These are phyloP conservation scores for Dasysyrphus tricinctus DNA, from an alignment of 2,888 invertebrate species.

Conservation along the genomic window DNA sequence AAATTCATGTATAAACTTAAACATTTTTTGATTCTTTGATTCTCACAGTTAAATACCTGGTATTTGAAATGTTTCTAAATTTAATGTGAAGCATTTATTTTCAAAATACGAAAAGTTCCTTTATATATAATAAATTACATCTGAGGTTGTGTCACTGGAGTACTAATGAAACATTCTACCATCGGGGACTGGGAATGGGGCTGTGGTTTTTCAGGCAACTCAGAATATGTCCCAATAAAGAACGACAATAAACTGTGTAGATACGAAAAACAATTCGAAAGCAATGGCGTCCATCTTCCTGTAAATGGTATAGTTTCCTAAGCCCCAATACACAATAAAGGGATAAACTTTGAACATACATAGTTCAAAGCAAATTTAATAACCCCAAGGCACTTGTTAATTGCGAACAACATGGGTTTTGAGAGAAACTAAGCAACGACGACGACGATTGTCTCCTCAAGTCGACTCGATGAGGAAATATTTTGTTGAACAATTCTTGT, in stretches of 20 bases:
- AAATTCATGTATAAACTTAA: background rate
- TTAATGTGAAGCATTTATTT: background rate
- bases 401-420: conserved; percentile 65
- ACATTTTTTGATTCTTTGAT: too few relatives aligned
- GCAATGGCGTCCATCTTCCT: conserved; percentile 20
- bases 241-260: background rate
- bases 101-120: background rate
- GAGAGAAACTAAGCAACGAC: conserved; percentile 59
- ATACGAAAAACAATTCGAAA: background rate
- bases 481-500: conserved; percentile 63
- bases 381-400: conserved; percentile 73
- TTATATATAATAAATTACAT: background rate
- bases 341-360: conserved; percentile 58
- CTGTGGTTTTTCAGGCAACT: background rate
- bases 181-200: background rate
- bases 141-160: background rate
- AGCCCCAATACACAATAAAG: conserved; percentile 23
- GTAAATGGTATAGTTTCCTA: conserved; percentile 24
- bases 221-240: background rate
- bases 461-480: conserved; percentile 51
- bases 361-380: conserved; percentile 73
- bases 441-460: background rate
- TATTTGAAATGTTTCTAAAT: background rate
- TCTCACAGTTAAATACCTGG: background rate
- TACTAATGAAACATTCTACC: conserved; percentile 10